Percentiles rank a stretch among this genome's conserved stretches.
phyloP scores from a whole-genome alignment of 2,888 invertebrate species.

The Nineta flava region DNA sequence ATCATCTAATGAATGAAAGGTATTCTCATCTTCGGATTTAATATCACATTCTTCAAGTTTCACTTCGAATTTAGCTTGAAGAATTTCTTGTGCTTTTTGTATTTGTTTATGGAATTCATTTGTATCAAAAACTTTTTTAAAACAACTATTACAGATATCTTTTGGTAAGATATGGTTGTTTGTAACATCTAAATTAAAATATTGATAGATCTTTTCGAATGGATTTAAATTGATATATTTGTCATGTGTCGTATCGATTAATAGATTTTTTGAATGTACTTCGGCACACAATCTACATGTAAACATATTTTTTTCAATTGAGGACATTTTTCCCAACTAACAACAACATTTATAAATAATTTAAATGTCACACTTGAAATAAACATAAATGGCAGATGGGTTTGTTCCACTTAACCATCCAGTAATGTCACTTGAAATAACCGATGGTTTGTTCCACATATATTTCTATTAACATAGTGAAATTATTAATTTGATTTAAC shows the following conservation, averaged over 20 bases:
- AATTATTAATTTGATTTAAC: too few relatives aligned
- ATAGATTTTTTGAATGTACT: slow-evolving; percentile 16
- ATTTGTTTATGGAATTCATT: slow-evolving; percentile 25
- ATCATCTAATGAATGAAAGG: background rate
- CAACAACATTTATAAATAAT: too few relatives aligned
- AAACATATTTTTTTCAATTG: too few relatives aligned
- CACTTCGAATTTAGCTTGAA: slow-evolving; percentile 9
- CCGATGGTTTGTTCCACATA: too few relatives aligned
- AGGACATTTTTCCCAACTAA: too few relatives aligned
- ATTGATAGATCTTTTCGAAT: slow-evolving; percentile 20
- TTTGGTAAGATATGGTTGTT: slow-evolving; percentile 22
- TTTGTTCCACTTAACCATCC: too few relatives aligned
- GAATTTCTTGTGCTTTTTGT: slow-evolving; percentile 24
- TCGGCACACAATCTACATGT: slow-evolving; percentile 27
- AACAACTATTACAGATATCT: slow-evolving; percentile 23
- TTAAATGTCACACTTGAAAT: too few relatives aligned
- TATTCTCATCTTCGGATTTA: background rate
- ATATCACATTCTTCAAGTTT: background rate
- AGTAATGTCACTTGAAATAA: too few relatives aligned
- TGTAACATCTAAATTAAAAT: slow-evolving; percentile 24
- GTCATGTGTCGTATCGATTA: slow-evolving; percentile 21
- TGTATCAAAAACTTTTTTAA: slow-evolving; percentile 22
- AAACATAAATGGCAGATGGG: too few relatives aligned
- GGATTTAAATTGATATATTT: slow-evolving; percentile 15
- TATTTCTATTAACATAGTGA: too few relatives aligned